Percentiles rank a stretch among this genome's conserved stretches.
Evolutionary conservation across 2,113 vertebrate species (phyloP).

Genomic region (Nettapus auritus): DNA sequence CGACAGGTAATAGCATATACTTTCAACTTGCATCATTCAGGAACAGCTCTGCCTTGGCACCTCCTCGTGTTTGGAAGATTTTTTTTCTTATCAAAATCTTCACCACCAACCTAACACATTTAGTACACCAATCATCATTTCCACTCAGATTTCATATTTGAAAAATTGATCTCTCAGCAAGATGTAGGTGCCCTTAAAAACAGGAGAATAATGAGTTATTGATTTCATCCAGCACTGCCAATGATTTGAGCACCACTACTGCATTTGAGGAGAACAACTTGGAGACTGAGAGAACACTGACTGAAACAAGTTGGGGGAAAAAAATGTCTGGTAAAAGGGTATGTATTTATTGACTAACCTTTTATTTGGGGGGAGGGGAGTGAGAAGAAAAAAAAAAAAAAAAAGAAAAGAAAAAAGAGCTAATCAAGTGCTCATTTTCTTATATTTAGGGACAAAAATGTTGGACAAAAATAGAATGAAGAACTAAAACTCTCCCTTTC

Average conservation of each 20-base stretch:
- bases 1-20: background rate
- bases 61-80: background rate
- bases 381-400: background rate
- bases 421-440: background rate
- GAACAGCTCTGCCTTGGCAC: background rate
- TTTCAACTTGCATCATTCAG: background rate
- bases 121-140: background rate
- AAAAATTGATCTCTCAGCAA: slow-evolving; percentile 31
- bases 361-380: background rate
- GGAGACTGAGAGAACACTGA: background rate
- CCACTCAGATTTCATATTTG: background rate
- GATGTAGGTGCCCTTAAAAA: background rate
- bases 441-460: background rate
- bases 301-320: background rate
- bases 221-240: background rate
- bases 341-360: background rate
- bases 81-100: background rate
- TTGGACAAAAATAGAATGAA: background rate
- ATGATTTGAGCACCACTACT: background rate
- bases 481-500: background rate
- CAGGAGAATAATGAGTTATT: slow-evolving; percentile 36
- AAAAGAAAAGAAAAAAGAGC: background rate
- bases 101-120: background rate
- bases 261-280: background rate
- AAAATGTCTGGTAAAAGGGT: background rate